Evolutionary conservation across 2,888 invertebrate genomes (phyloP).

Genomic region (Agrenia bidenticulata): DNA sequence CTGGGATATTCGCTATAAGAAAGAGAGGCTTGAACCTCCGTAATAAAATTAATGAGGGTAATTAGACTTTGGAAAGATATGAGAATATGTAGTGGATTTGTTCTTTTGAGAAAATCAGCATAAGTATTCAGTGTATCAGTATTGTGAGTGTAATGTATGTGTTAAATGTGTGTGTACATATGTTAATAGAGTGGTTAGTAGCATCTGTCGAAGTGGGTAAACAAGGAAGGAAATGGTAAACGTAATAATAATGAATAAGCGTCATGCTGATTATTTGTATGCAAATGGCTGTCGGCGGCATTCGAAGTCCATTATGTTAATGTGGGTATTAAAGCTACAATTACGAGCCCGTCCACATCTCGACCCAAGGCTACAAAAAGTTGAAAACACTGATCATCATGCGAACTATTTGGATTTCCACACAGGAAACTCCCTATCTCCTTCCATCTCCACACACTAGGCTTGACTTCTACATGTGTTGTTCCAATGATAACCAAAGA

Average conservation of each 20-base stretch:
- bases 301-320: constrained; percentile 52
- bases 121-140: constrained; percentile 9
- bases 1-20: neutral
- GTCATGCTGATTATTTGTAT: constrained; percentile 53
- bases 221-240: constrained; percentile 47
- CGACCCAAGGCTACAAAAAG: constrained; percentile 47
- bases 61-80: constrained; percentile 15
- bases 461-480: constrained; percentile 49
- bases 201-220: constrained; percentile 41
- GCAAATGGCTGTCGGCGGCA: constrained; percentile 53
- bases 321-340: constrained; percentile 52
- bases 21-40: neutral
- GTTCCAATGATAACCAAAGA: constrained; percentile 14
- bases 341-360: constrained; percentile 46
- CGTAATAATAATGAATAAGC: constrained; percentile 52
- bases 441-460: constrained; percentile 38
- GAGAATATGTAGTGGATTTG: constrained; percentile 7
- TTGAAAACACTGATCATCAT: constrained; percentile 46
- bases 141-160: constrained; percentile 28
- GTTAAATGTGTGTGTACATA: constrained; percentile 46
- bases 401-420: constrained; percentile 45
- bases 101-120: constrained; percentile 6
- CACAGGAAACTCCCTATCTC: constrained; percentile 38
- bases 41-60: constrained; percentile 22
- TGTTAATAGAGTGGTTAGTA: constrained; percentile 52